A percentile compares a stretch with the other conserved stretches of the same genome.
phyloP scores from a whole-genome alignment of 1,140 invertebrate genomes.

The Drosophila ananassae region DNA sequence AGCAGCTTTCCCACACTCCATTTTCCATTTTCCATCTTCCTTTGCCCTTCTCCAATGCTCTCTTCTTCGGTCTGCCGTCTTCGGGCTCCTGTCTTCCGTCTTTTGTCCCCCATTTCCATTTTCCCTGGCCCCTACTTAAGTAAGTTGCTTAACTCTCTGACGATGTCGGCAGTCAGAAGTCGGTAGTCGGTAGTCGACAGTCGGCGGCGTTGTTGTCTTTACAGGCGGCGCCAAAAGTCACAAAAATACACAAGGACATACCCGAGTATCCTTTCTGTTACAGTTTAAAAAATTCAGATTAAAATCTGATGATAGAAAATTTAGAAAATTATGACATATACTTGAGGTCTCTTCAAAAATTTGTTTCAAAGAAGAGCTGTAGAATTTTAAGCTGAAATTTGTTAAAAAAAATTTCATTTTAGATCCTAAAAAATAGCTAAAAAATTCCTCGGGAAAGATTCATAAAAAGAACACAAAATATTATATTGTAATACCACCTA shows the following conservation, averaged over 20 bases:
- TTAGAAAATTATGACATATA: too few species aligned
- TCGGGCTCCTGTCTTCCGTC: conserved; percentile 1
- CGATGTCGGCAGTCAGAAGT: conserved; percentile 43
- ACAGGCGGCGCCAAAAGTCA: conserved; percentile 71
- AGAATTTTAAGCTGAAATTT: too few species aligned
- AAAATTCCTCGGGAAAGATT: too few species aligned
- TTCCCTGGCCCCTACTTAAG: conserved; percentile 51
- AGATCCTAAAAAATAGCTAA: too few species aligned
- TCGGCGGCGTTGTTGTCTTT: conserved; percentile 64
- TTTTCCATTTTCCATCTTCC: not conserved
- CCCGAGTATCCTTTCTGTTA: conserved; percentile 1
- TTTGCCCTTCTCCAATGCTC: not conserved
- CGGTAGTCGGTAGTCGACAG: conserved; percentile 36
- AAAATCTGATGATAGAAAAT: not conserved
- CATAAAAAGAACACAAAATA: too few species aligned
- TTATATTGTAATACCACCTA: too few species aligned
- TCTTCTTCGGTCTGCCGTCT: not conserved
- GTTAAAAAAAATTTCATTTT: too few species aligned
- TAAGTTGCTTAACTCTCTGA: conserved; percentile 75
- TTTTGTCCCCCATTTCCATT: conserved; percentile 20
- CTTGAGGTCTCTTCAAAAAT: too few species aligned
- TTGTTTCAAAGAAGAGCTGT: too few species aligned
- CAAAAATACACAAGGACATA: conserved; percentile 54
- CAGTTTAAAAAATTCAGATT: not conserved
- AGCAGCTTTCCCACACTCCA: conserved; percentile 47